These are phyloP conservation scores for Trematomus loennbergii DNA, from an alignment of 2,113 vertebrate species.

Conservation along the genomic window DNA sequence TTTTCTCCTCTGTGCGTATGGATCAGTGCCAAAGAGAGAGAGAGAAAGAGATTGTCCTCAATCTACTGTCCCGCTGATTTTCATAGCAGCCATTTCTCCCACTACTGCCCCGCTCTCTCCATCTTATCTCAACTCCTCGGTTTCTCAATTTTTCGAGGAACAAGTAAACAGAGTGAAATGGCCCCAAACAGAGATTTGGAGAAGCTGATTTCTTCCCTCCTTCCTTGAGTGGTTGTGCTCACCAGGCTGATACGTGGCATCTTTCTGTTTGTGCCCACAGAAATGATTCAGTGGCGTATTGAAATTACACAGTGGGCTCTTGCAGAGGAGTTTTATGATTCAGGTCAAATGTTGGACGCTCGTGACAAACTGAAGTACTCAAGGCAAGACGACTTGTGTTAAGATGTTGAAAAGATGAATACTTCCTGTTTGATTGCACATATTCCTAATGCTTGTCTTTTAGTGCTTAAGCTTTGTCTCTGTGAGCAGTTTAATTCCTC, in stretches of 20 bases:
- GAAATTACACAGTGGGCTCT: conserved; percentile 53
- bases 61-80: conserved; percentile 43
- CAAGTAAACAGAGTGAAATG: conserved; percentile 32
- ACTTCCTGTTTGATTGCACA: conserved; percentile 22
- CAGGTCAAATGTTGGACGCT: conserved; percentile 27
- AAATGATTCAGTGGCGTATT: conserved; percentile 63
- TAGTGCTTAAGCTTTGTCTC: conserved; percentile 15
- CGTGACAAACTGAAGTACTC: conserved; percentile 15
- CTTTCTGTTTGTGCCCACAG: conserved; percentile 56
- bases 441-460: neutral
- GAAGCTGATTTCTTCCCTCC: conserved; percentile 24
- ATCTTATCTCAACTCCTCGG: conserved; percentile 28
- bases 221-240: conserved; percentile 40
- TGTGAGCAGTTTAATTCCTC: conserved; percentile 2
- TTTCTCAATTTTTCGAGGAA: conserved; percentile 34
- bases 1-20: conserved; percentile 46
- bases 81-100: conserved; percentile 47
- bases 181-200: conserved; percentile 29
- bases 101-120: conserved; percentile 1
- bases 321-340: conserved; percentile 40
- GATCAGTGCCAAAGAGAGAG: conserved; percentile 42
- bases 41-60: conserved; percentile 23
- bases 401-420: conserved; percentile 17
- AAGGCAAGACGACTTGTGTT: conserved; percentile 15
- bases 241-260: conserved; percentile 21